Conservation (phyloP, 2,113 vertebrate genomes). For the Lepus americanus region DNA sequence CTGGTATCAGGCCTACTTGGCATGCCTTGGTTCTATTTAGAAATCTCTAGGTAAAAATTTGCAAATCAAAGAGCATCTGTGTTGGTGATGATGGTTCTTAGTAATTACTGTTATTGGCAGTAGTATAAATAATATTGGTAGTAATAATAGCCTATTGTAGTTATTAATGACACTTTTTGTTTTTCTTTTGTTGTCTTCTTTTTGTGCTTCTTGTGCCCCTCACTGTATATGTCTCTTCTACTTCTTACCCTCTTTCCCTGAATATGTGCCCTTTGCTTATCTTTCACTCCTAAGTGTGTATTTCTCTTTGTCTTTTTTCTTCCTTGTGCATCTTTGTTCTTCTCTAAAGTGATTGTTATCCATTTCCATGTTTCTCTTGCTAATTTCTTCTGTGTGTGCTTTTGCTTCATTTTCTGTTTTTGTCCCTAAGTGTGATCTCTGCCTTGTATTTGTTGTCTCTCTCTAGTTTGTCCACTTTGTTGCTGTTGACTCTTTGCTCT, state of each 20-base stretch:
- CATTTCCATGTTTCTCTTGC: background rate
- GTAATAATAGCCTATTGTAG: background rate
- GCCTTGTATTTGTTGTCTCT: constrained; percentile 17
- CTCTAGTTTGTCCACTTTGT: background rate
- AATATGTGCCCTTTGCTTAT: constrained; percentile 44
- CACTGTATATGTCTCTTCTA: background rate
- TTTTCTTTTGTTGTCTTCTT: constrained; percentile 39
- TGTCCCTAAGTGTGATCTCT: constrained; percentile 27
- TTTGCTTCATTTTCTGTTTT: constrained; percentile 57
- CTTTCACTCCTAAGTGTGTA: constrained; percentile 52
- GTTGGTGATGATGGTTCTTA: background rate
- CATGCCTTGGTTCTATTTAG: background rate
- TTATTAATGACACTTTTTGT: constrained; percentile 65
- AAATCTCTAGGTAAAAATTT: constrained; percentile 17
- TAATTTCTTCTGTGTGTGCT: constrained; percentile 44
- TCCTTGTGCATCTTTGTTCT: constrained; percentile 32
- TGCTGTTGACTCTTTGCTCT: constrained; percentile 50
- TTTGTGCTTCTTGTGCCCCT: background rate
- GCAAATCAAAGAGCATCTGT: background rate
- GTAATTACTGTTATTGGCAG: background rate
- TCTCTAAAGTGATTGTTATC: constrained; percentile 43
- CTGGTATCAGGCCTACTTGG: background rate
- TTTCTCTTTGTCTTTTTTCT: constrained; percentile 51
- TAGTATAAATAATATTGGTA: background rate
- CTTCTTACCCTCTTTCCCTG: background rate